Conservation (phyloP, 2,113 vertebrate genomes). For the Nesogale talazaci region DNA sequence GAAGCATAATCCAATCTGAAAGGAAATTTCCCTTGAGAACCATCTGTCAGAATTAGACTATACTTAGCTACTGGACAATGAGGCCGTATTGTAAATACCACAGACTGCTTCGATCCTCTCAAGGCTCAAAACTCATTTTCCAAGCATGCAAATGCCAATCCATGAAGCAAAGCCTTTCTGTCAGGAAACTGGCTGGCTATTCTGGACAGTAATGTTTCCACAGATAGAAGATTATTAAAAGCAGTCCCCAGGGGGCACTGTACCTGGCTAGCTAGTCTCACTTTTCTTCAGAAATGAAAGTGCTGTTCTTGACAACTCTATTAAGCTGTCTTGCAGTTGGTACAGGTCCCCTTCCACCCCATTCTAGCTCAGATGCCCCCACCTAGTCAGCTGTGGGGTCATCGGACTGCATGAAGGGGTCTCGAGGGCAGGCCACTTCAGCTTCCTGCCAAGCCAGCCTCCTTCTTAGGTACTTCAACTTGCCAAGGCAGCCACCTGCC, state of each 20-base stretch:
- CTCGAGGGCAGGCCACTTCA: not conserved
- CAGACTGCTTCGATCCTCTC: conserved; percentile 61
- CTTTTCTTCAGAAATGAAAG: conserved; percentile 65
- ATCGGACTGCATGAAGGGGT: not conserved
- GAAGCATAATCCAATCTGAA: conserved; percentile 80
- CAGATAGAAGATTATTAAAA: conserved; percentile 56
- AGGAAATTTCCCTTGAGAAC: conserved; percentile 81
- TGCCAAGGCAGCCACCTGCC: not conserved
- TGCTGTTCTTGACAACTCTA: conserved; percentile 61
- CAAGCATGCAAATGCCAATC: conserved; percentile 66
- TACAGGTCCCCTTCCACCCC: not conserved
- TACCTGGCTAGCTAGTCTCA: conserved; percentile 40
- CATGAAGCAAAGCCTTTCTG: conserved; percentile 45
- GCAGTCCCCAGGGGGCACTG: conserved; percentile 27
- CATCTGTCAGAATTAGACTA: conserved; percentile 81
- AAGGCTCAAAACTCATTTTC: conserved; percentile 78
- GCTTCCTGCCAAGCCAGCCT: not conserved
- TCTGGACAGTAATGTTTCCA: conserved; percentile 50
- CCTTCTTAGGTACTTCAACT: not conserved
- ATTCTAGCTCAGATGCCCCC: not conserved
- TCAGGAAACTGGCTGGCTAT: conserved; percentile 55
- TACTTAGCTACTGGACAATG: conserved; percentile 76
- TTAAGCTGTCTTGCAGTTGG: conserved; percentile 46
- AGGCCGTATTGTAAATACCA: conserved; percentile 71
- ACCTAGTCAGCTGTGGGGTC: not conserved